These are phyloP conservation scores for Drosophila neonasuta DNA, from an alignment of 2,888 invertebrate genomes.

Conservation along the genomic window DNA sequence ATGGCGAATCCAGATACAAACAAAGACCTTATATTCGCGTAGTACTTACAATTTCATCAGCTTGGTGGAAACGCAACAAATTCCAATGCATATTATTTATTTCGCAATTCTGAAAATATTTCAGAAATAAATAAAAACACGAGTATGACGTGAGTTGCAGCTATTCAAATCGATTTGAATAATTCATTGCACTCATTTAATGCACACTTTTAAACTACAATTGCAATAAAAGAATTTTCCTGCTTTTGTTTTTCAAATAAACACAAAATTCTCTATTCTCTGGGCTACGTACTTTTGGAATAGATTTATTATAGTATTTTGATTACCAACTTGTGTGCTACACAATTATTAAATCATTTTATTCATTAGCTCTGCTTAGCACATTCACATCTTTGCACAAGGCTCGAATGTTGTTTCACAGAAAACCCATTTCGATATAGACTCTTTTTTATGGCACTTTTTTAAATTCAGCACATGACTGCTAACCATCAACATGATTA, in stretches of 20 bases:
- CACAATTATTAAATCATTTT: conserved; percentile 27
- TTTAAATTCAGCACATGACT: conserved; percentile 53
- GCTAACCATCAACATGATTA: conserved; percentile 33
- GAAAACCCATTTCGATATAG: conserved; percentile 40
- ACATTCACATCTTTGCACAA: conserved; percentile 27
- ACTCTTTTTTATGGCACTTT: conserved; percentile 34
- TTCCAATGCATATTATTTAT: conserved; percentile 19
- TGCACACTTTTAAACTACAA: not conserved
- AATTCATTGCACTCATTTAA: not conserved
- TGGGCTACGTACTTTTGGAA: not conserved
- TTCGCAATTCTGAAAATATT: conserved; percentile 19
- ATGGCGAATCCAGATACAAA: conserved; percentile 8
- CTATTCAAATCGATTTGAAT: conserved; percentile 1
- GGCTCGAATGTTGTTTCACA: conserved; percentile 19
- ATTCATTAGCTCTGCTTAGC: conserved; percentile 48
- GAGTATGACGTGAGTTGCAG: conserved; percentile 3
- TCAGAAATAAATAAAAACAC: conserved; percentile 1
- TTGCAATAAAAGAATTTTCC: not conserved
- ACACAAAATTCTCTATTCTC: not conserved
- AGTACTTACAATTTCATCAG: conserved; percentile 18
- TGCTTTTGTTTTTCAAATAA: not conserved
- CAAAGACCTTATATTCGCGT: conserved; percentile 13
- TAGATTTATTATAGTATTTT: not conserved
- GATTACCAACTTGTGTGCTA: conserved; percentile 20
- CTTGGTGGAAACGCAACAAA: not conserved